phyloP scores from a whole-genome alignment of 2,797 vertebrate genomes.

The Argya squamiceps region DNA sequence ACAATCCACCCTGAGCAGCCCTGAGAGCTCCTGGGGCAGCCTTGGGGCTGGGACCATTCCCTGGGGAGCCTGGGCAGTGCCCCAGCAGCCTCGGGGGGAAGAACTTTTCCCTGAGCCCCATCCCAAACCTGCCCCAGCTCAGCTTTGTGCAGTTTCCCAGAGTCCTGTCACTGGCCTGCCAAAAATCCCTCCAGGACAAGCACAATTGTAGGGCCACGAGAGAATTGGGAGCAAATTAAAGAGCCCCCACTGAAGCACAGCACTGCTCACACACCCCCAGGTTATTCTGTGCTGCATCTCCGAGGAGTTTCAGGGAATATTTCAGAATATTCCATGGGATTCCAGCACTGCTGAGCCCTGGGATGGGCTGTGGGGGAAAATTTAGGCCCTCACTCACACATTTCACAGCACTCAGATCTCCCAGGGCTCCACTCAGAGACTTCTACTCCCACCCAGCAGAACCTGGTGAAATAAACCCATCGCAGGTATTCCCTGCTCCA shows the following conservation, averaged over 20 bases:
- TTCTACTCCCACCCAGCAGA: background rate
- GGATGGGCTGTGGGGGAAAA: background rate
- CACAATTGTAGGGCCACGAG: rapidly evolving
- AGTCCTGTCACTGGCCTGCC: background rate
- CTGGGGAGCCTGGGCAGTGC: background rate
- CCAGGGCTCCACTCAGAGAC: rapidly evolving
- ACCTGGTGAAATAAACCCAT: background rate
- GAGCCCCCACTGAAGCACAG: background rate
- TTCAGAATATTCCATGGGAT: background rate
- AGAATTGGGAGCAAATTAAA: background rate
- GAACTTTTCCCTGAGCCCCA: background rate
- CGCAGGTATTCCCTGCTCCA: background rate
- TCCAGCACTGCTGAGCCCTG: background rate
- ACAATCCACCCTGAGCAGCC: background rate
- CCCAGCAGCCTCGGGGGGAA: background rate
- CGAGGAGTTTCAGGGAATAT: rapidly evolving
- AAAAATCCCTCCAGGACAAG: background rate
- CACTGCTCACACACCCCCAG: background rate
- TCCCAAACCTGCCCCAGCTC: background rate
- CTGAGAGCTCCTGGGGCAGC: background rate
- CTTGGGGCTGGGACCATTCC: background rate
- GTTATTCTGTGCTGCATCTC: background rate
- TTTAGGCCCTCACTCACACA: background rate
- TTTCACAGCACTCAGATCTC: rapidly evolving
- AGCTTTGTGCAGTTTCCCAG: background rate